Evolutionary conservation across 1,140 invertebrate species (phyloP).

Genomic region (Cyrtorhinus lividipennis): DNA sequence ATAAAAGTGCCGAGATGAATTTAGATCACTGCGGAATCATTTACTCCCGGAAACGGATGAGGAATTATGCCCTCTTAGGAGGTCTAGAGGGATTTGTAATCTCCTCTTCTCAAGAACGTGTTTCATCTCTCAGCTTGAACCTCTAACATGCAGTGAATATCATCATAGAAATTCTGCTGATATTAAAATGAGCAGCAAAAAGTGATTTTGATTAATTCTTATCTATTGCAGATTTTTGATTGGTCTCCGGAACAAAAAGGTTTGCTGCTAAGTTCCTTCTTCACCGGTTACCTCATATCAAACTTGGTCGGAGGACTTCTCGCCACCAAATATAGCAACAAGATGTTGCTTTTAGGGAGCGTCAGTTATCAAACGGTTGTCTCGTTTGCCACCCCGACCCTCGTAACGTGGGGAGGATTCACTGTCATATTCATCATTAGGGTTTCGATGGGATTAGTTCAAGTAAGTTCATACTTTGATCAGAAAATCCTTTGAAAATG

Average conservation of each 20-base stretch:
- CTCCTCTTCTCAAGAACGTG: too few species aligned
- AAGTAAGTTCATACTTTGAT: neutral
- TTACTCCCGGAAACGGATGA: too few species aligned
- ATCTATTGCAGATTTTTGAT: constrained; percentile 11
- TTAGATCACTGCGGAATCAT: too few species aligned
- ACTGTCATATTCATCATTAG: constrained; percentile 1
- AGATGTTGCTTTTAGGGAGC: constrained; percentile 10
- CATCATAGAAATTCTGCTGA: neutral
- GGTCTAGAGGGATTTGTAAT: too few species aligned
- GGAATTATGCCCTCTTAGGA: too few species aligned
- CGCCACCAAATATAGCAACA: constrained; percentile 16
- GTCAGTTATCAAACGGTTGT: neutral
- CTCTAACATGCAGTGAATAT: too few species aligned
- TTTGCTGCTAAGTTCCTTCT: neutral
- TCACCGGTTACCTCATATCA: constrained; percentile 12
- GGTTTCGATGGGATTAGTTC: constrained; percentile 4
- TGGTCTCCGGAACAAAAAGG: constrained; percentile 3
- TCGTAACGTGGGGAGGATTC: constrained; percentile 5
- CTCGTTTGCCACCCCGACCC: neutral
- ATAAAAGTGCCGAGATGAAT: too few species aligned
- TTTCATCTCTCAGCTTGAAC: too few species aligned
- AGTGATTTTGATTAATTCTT: too few species aligned
- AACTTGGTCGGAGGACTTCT: constrained; percentile 6
- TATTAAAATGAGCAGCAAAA: too few species aligned
- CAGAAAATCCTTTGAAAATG: neutral